Evolutionary conservation across 2,888 invertebrate genomes (phyloP), one percentile per base, ranked within the genome.

Genomic region (Agrilus biguttatus): DNA sequence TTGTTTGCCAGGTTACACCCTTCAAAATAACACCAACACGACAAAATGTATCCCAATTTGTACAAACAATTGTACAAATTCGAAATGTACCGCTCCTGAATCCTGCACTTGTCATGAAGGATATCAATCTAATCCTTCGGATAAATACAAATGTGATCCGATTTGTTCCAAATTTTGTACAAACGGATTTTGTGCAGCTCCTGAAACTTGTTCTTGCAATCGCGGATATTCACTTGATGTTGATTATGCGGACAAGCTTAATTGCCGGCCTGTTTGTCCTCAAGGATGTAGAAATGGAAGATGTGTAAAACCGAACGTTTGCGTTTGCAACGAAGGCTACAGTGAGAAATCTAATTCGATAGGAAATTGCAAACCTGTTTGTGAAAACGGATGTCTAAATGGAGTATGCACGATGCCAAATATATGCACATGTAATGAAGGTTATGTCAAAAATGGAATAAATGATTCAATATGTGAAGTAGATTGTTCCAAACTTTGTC

Each of bases 251-350:
- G 41, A 59, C 53, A 44, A 58, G 50, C 48, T 43, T 28, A 56
- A 43, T n/a, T 52, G 42, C 33, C 43, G 47, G 19, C 55, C 56
- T 13, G 42, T 47, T 28, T 60, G 60, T 39, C 39, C 36, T 8
- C 43, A 46, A 39, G 32, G 44, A 6, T 59, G 59, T 40, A 13
- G 47, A 6, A 53, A 65, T 43, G 65, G 66, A 8, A 44, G 45
- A 14, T 67, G 67, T 43, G 53, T 52, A 1, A 55, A 53, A 2
- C 65, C 63, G 0, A 57, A 62, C 21, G 51, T 42, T 3, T 67
- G 68, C 45, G 48, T 52, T n/a, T 78, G 78, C 49, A 70, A 71
- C 42, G 47, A 63, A n/a, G 77, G 77, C 34, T 76, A 72, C 44
- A 49, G 64, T 1, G 45, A 55, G 23, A 73, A 75, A 48, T 62